Conservation (phyloP, 2,888 invertebrate species). For the Acronicta psi region DNA sequence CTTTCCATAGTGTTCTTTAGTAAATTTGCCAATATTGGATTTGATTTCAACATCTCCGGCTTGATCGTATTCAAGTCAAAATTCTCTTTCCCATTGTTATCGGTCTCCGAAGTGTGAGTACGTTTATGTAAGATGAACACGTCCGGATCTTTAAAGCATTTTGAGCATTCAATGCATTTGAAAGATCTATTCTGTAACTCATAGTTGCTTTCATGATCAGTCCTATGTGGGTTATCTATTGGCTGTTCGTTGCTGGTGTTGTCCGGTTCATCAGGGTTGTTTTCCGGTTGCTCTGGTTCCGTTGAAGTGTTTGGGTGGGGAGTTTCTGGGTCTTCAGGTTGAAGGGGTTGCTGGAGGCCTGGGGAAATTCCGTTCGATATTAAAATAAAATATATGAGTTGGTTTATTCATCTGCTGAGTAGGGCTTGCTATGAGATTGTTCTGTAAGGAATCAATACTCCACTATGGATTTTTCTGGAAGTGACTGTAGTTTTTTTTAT, state of each 20-base stretch:
- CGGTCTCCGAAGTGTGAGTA: slow-evolving; percentile 59
- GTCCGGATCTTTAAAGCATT: slow-evolving; percentile 85
- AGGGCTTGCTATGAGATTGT: too few species aligned
- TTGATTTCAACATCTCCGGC: slow-evolving; percentile 74
- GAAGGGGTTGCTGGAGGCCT: slow-evolving; percentile 6
- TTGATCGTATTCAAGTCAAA: slow-evolving; percentile 59
- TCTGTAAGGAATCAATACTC: too few species aligned
- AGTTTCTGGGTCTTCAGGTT: slow-evolving; percentile 17
- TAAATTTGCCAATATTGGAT: slow-evolving; percentile 81
- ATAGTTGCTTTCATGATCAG: slow-evolving; percentile 24
- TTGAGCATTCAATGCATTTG: slow-evolving; percentile 78
- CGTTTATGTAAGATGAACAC: slow-evolving; percentile 78
- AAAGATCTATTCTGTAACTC: slow-evolving; percentile 56
- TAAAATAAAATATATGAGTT: too few species aligned
- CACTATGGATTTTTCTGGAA: too few species aligned
- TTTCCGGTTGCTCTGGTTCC: slow-evolving; percentile 10
- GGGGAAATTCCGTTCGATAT: too few species aligned
- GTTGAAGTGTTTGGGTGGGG: slow-evolving; percentile 10
- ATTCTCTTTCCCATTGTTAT: slow-evolving; percentile 70
- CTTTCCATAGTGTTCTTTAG: slow-evolving; percentile 63
- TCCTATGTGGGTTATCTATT: slow-evolving; percentile 25
- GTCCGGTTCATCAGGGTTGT: slow-evolving; percentile 5
- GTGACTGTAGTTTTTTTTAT: too few species aligned
- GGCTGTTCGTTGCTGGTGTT: slow-evolving; percentile 11
- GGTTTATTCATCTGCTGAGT: too few species aligned